phyloP scores from a whole-genome alignment of 2,797 vertebrate genomes.

The Synaphobranchus kaupii region DNA sequence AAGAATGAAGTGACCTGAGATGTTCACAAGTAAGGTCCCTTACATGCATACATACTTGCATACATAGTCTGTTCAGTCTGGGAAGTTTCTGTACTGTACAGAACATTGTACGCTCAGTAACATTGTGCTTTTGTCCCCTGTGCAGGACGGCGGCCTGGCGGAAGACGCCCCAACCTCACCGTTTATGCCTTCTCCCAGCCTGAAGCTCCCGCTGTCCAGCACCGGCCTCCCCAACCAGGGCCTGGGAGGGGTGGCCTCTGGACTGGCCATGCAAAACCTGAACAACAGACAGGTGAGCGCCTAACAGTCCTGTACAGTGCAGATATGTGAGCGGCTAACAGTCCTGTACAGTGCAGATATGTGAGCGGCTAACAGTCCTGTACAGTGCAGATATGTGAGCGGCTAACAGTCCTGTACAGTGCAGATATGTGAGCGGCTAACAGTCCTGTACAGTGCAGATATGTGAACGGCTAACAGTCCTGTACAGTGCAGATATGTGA shows the following conservation, averaged over 20 bases:
- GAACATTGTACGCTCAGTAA: not conserved
- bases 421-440: not conserved
- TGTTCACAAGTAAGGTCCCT: not conserved
- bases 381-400: conserved; percentile 88
- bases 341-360: not conserved
- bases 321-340: not conserved
- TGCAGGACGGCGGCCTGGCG: conserved; percentile 93
- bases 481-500: not conserved
- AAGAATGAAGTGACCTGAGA: not conserved
- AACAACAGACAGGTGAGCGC: conserved; percentile 96
- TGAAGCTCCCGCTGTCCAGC: conserved; percentile 97
- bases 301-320: not conserved
- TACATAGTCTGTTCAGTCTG: not conserved
- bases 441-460: conserved; percentile 70
- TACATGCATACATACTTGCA: not conserved
- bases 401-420: not conserved
- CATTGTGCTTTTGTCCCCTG: conserved; percentile 58
- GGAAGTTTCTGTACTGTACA: not conserved
- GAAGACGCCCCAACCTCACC: conserved; percentile 97
- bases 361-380: not conserved
- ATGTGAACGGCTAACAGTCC: conserved; percentile 73
- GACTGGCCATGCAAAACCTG: conserved; percentile 99
- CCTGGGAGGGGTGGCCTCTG: conserved; percentile 92
- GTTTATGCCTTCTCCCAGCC: conserved; percentile 99
- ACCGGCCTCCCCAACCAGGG: conserved; percentile 95